Evolutionary conservation across 2,113 vertebrate species (phyloP), one percentile per base, ranked within the genome.

Genomic region (Heterochromis multidens): DNA sequence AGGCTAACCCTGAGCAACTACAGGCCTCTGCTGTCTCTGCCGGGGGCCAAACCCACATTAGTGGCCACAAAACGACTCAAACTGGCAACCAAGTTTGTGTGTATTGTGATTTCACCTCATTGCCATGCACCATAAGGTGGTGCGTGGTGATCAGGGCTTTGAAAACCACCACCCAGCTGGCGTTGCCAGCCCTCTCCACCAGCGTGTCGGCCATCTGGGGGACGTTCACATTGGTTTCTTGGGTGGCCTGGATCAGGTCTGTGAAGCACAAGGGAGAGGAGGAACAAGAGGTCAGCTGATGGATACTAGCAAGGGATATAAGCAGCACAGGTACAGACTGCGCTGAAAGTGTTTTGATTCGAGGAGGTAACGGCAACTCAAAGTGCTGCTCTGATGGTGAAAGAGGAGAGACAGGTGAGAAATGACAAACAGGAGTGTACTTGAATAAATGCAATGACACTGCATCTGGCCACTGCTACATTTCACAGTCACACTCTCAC

Each of bases 101-200:
- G 67, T 67, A 29, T 35, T 29, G 21, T 7, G n/a, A 43, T 4
- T 92, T 97, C 95, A 99, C 99, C 98, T 99, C 99, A 62, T 99
- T 99, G 92, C 99, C 99, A 70, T 98, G 97, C 87, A 99, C 98
- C 98, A 99, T 99, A 93, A 99, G 96, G 95, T 99, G 97, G 92
- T 99, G 99, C 77, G 99, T 99, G 91, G 99, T 97, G 95, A 99
- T 97, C 93, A 99, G 97, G 78, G 99, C 99, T 90, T 99, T 99
- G 96, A 98, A 99, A 89, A 99, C 98, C 95, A 99, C 99, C 90
- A 99, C 97, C 99, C 99, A 99, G 97, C 99, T 99, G 95, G 98
- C 99, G 35, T 99, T 99, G 76, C 97, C 97, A 40, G 96, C 98
- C 94, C 99, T 97, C 96, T 99, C 99, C 94, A 99, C 97, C 92